Evolutionary conservation across 2,113 vertebrate species (phyloP).

Genomic region (Xyrauchen texanus): DNA sequence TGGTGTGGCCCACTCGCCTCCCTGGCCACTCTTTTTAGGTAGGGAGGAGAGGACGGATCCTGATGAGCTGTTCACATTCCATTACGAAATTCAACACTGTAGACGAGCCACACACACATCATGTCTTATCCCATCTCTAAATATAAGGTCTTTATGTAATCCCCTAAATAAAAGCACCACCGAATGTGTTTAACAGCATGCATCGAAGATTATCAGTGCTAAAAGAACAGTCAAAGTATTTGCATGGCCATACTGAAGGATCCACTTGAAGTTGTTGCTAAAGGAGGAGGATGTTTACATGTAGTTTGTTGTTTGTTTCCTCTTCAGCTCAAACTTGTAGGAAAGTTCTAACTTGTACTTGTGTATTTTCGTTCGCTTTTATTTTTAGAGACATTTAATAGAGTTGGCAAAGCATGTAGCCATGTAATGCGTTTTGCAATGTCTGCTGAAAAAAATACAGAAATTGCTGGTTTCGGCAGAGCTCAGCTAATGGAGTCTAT

Average conservation of each 20-base stretch:
- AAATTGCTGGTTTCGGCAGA: conserved; percentile 31
- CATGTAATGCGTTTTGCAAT: conserved; percentile 1
- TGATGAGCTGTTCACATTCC: conserved; percentile 87
- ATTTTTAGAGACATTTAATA: background rate
- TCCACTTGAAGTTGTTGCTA: conserved; percentile 43
- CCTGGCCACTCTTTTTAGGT: conserved; percentile 61
- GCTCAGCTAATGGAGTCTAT: conserved; percentile 16
- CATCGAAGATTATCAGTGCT: too few species aligned
- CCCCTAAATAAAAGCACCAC: background rate
- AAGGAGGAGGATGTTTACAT: conserved; percentile 30
- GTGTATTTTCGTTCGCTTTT: conserved; percentile 14
- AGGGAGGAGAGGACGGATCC: conserved; percentile 77
- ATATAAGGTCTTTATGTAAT: conserved; percentile 20
- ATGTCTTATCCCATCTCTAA: conserved; percentile 23
- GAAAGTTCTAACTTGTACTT: background rate
- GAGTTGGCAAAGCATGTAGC: background rate
- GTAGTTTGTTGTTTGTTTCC: conserved; percentile 30
- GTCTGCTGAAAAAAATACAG: conserved; percentile 54
- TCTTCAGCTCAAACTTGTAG: conserved; percentile 6
- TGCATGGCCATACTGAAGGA: conserved; percentile 53
- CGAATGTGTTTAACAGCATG: background rate
- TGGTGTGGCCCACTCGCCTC: conserved; percentile 32
- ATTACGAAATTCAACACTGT: conserved; percentile 89
- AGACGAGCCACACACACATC: conserved; percentile 62
- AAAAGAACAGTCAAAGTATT: too few species aligned